Percentiles rank a stretch among this genome's conserved stretches.
phyloP scores from a whole-genome alignment of 2,888 invertebrate species.

The Neocrepidodera transversa region DNA sequence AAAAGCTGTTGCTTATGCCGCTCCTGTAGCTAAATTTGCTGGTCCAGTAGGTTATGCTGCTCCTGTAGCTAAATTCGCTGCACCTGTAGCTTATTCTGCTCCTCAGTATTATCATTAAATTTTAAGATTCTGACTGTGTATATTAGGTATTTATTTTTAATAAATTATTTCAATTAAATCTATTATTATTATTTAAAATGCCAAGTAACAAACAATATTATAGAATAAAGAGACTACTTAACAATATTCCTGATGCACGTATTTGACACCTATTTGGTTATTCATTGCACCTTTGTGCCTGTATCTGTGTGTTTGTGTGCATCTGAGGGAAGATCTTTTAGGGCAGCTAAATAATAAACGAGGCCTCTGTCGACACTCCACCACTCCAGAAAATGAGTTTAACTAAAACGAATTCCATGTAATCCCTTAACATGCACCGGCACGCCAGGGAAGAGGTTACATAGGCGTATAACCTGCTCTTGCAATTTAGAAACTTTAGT shows the following conservation, averaged over 20 bases:
- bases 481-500: background rate
- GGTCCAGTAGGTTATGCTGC: slow-evolving; percentile 40
- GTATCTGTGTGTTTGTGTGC: background rate
- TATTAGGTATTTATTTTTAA: slow-evolving; percentile 23
- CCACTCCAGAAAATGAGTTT: slow-evolving; percentile 12
- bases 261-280: background rate
- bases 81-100: slow-evolving; percentile 38
- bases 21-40: slow-evolving; percentile 32
- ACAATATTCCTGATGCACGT: background rate
- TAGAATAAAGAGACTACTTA: too few species aligned
- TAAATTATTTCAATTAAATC: slow-evolving; percentile 4
- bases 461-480: background rate
- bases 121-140: slow-evolving; percentile 17
- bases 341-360: slow-evolving; percentile 13
- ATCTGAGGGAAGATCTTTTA: slow-evolving; percentile 3
- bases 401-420: slow-evolving; percentile 24
- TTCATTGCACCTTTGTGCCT: slow-evolving; percentile 3
- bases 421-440: slow-evolving; percentile 12
- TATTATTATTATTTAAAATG: background rate
- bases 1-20: slow-evolving; percentile 42
- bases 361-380: slow-evolving; percentile 6
- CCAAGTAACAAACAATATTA: too few species aligned
- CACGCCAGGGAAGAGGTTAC: slow-evolving; percentile 6
- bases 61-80: slow-evolving; percentile 44
- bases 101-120: slow-evolving; percentile 26